These are phyloP conservation scores for Squalus acanthias DNA, from an alignment of 2,797 vertebrate genomes.

Conservation along the genomic window DNA sequence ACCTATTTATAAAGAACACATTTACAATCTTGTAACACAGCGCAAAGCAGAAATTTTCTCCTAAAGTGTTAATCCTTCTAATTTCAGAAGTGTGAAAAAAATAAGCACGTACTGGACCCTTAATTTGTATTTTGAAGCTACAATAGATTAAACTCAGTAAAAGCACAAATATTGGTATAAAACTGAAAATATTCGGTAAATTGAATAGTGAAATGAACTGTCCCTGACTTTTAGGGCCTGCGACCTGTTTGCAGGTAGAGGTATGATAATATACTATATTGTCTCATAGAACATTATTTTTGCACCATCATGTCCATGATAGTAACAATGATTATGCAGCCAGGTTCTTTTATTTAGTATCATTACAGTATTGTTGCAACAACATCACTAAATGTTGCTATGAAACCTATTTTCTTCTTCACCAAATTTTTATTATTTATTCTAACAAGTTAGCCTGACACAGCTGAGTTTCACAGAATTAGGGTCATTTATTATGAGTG, in stretches of 20 bases:
- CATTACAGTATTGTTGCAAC: too few species aligned
- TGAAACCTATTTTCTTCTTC: not conserved
- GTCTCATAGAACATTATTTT: not conserved
- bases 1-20: too few species aligned
- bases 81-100: not conserved
- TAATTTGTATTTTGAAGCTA: not conserved
- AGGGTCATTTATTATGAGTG: not conserved
- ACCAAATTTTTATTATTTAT: not conserved
- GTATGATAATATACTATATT: not conserved
- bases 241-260: not conserved
- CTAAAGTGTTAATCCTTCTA: not conserved
- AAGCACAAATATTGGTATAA: not conserved
- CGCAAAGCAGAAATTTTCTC: not conserved
- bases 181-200: not conserved
- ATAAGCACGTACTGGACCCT: not conserved
- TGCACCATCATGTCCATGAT: not conserved
- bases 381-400: not conserved
- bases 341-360: too few species aligned
- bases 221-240: not conserved
- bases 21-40: too few species aligned
- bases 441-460: not conserved
- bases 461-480: too few species aligned
- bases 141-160: not conserved
- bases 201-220: not conserved
- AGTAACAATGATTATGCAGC: too few species aligned